A percentile compares a stretch with the other conserved stretches of the same genome.
Evolutionary conservation across 2,113 vertebrate species (phyloP).

Genomic region (Alligator mississippiensis): DNA sequence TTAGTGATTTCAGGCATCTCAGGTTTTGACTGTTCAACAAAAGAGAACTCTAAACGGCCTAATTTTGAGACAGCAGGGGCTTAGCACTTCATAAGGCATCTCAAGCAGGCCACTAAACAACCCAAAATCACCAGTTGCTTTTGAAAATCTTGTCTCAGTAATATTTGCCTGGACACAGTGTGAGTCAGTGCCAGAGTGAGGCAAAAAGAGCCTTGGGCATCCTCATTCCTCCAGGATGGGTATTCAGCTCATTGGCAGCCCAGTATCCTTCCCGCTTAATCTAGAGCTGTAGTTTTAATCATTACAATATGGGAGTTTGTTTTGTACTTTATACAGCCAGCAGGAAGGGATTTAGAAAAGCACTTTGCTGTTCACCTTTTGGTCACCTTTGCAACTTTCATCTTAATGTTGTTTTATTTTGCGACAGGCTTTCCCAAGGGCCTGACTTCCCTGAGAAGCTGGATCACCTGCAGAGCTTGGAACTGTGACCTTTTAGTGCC

Average conservation of each 20-base stretch:
- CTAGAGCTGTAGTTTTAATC: slow-evolving; percentile 14
- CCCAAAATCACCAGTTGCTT: background rate
- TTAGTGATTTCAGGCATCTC: background rate
- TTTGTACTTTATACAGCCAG: background rate
- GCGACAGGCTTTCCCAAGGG: slow-evolving; percentile 42
- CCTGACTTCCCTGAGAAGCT: slow-evolving; percentile 19
- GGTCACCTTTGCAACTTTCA: slow-evolving; percentile 6
- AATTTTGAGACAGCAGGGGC: background rate
- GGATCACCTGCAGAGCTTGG: background rate
- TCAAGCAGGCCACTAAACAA: background rate
- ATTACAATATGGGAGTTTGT: background rate
- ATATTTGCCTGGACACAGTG: background rate
- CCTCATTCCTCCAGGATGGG: slow-evolving; percentile 21
- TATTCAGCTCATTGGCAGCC: background rate
- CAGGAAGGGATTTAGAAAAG: slow-evolving; percentile 29
- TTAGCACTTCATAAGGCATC: background rate
- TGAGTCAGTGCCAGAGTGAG: background rate
- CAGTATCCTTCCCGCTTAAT: background rate
- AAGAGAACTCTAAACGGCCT: background rate
- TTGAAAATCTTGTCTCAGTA: background rate
- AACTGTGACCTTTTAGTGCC: slow-evolving; percentile 25
- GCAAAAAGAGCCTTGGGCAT: background rate
- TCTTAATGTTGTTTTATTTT: slow-evolving; percentile 23
- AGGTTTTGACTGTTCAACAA: background rate
- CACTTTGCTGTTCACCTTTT: slow-evolving; percentile 5